Evolutionary conservation across 2,888 invertebrate species (phyloP).

Genomic region (Odontothrips loti): DNA sequence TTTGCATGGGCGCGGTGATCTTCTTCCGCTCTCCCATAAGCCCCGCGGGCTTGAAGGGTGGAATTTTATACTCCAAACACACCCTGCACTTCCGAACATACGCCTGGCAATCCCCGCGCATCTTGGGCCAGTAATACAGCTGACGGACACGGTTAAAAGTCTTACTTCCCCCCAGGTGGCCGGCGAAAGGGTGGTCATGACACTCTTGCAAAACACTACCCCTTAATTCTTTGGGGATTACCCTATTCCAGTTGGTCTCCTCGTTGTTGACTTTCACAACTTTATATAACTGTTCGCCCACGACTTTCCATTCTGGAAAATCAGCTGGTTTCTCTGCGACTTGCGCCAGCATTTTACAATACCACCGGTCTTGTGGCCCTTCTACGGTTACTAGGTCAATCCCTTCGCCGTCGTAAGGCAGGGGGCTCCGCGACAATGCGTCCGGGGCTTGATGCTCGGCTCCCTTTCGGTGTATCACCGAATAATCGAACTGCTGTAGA

Average conservation of each 20-base stretch:
- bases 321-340: neutral
- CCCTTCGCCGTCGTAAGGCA: neutral
- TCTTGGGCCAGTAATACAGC: neutral
- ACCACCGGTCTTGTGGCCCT: neutral
- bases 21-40: constrained; percentile 27
- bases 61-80: neutral
- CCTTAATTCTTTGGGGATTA: neutral
- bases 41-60: constrained; percentile 29
- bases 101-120: neutral
- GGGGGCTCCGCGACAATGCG: neutral
- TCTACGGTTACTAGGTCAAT: neutral
- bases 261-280: neutral
- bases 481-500: neutral
- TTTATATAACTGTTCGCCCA: neutral
- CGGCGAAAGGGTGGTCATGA: neutral
- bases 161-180: neutral
- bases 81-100: neutral
- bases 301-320: neutral
- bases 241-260: neutral
- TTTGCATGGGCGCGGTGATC: constrained; percentile 34
- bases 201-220: neutral
- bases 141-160: neutral
- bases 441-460: neutral
- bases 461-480: neutral
- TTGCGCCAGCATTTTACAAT: neutral